phyloP scores from a whole-genome alignment of 1,140 invertebrate species.

The Diploscapter pachys region DNA sequence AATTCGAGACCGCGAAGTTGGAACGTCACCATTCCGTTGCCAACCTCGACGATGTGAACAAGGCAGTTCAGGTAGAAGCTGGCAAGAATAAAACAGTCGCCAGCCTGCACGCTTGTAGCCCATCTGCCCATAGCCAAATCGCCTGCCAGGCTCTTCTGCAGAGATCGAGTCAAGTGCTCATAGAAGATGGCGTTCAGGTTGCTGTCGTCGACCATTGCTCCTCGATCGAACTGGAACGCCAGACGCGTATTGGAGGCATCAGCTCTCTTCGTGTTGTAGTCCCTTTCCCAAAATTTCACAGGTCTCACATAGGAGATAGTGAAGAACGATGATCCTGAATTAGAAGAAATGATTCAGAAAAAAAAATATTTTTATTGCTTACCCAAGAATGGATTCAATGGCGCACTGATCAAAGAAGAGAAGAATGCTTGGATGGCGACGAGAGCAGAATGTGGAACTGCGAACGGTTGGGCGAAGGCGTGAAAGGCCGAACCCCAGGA shows the following conservation, averaged over 20 bases:
- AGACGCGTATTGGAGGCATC: conserved; percentile 95
- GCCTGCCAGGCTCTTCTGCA: conserved; percentile 92
- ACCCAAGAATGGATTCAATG: conserved; percentile 64
- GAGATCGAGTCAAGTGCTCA: conserved; percentile 89
- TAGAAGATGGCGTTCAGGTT: conserved; percentile 99
- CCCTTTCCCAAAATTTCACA: conserved; percentile 92
- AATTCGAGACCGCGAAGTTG: conserved; percentile 95
- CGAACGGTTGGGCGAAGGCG: conserved; percentile 97
- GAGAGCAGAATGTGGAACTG: conserved; percentile 96
- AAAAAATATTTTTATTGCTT: neutral
- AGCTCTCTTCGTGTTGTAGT: conserved; percentile 77
- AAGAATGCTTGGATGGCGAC: conserved; percentile 87
- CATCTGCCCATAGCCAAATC: conserved; percentile 77
- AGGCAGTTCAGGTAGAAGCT: conserved; percentile 97
- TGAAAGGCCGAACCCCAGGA: conserved; percentile 99
- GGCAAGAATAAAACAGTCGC: conserved; percentile 86
- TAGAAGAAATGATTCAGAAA: conserved; percentile 58
- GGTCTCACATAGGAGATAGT: conserved; percentile 93
- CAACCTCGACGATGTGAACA: conserved; percentile 93
- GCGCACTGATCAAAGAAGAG: conserved; percentile 83
- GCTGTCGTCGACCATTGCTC: conserved; percentile 85
- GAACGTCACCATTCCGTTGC: conserved; percentile 97
- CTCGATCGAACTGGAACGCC: conserved; percentile 87
- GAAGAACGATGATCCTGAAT: conserved; percentile 90
- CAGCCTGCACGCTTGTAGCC: conserved; percentile 57